Percentiles rank a stretch among this genome's conserved stretches.
Conservation (phyloP, 2,113 vertebrate genomes). For the Pardalotus punctatus region DNA sequence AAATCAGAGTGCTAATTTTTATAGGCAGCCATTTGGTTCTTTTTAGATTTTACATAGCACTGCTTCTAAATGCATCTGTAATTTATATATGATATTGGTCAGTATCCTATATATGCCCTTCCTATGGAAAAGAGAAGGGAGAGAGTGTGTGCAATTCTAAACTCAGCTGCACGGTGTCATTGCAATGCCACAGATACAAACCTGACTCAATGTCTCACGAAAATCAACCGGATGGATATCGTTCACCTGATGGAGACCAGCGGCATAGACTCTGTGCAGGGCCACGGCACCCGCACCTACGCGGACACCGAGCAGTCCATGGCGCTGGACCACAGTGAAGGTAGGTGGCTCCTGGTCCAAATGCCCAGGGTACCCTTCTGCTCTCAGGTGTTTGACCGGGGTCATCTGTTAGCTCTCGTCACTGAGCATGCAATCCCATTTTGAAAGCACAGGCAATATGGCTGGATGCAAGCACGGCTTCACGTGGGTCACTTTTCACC, state of each 20-base stretch:
- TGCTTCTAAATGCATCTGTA: not conserved
- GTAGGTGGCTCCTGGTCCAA: slow-evolving; percentile 42
- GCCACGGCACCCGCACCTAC: slow-evolving; percentile 79
- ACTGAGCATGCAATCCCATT: not conserved
- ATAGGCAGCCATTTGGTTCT: not conserved
- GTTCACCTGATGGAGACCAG: slow-evolving; percentile 91
- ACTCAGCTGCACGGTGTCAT: not conserved
- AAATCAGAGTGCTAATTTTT: not conserved
- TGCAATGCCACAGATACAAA: slow-evolving; percentile 76
- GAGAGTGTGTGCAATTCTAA: not conserved
- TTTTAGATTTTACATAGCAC: not conserved
- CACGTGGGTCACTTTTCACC: fast-evolving
- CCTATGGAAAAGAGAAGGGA: not conserved
- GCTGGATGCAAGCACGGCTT: fast-evolving
- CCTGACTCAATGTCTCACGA: slow-evolving; percentile 87
- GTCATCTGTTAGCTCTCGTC: not conserved
- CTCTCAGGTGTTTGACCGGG: not conserved
- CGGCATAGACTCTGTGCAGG: slow-evolving; percentile 73
- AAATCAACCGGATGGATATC: slow-evolving; percentile 97
- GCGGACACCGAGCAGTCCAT: slow-evolving; percentile 88
- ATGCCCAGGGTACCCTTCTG: not conserved
- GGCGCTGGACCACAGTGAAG: slow-evolving; percentile 89
- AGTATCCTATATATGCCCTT: not conserved
- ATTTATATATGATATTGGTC: not conserved
- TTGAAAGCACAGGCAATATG: not conserved